These are phyloP conservation scores for Allygus modestus DNA, from an alignment of 2,888 invertebrate species.

Conservation along the genomic window DNA sequence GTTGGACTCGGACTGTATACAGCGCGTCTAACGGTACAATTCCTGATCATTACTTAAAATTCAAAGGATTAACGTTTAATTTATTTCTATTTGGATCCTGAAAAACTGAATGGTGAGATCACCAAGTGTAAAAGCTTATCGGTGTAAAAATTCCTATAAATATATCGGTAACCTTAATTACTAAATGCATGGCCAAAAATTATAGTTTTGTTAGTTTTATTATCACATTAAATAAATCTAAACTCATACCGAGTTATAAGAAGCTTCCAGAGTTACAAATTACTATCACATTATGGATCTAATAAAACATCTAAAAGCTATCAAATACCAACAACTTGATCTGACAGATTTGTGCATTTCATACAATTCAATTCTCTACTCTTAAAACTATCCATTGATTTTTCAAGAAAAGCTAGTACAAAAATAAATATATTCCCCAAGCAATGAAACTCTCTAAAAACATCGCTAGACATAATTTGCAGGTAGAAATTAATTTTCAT, in stretches of 20 bases:
- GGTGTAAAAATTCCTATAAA: neutral
- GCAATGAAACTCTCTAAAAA: neutral
- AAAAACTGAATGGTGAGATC: neutral
- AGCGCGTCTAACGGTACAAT: too few relatives aligned
- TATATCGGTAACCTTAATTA: neutral
- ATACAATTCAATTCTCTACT: neutral
- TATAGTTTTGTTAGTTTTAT: neutral
- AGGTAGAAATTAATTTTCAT: too few relatives aligned
- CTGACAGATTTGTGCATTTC: constrained; percentile 1
- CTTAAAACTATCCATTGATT: neutral
- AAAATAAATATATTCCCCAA: neutral
- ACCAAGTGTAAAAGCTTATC: neutral
- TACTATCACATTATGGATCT: constrained; percentile 15
- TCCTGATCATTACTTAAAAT: too few relatives aligned
- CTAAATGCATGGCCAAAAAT: neutral
- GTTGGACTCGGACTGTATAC: too few relatives aligned
- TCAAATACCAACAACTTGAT: neutral
- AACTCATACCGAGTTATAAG: neutral
- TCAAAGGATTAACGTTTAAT: too few relatives aligned
- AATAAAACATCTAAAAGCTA: neutral
- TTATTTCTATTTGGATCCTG: too few relatives aligned
- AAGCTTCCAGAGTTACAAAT: neutral
- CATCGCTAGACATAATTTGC: neutral
- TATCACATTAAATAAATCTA: neutral
- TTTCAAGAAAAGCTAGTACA: neutral